Base-by-base conservation (phyloP, 2,113 vertebrate species). In the Pelobates fuscus region DNA sequence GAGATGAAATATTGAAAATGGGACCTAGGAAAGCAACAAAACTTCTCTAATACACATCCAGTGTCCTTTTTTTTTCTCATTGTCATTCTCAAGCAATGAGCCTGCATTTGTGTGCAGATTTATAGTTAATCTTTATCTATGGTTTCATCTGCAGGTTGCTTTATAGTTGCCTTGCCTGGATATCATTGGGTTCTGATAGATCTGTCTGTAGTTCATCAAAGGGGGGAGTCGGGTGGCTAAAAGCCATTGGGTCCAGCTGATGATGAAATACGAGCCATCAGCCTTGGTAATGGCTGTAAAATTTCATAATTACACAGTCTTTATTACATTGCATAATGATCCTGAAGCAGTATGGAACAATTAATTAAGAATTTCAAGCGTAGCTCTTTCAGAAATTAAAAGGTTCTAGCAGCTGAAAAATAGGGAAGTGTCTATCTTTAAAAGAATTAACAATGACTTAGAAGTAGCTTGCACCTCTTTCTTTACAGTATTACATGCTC, bases 321-420 rank as follows among this genome's bases (percentile, higher is more conserved):
- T 99, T 99, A 99, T 99, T 98, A 95, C 97, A 96, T 96, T 98
- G 97, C 97, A 98, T 98, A 98, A 99, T 98, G 97, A 98, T 97
- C 97, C 95, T 92, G 94, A 95, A 97, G 96, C 96, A 96, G 95
- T 98, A 96, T 97, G 96, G 95, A 97, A 99, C 96, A 99, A 99
- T 99, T 99, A 98, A 99, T 99, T 99, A 99, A 98, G 95, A 98
- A 97, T 97, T 98, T 98, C 95, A 97, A 93, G 93, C 94, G 70
- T 94, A 91, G 94, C 95, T 96, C 93, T 98, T 95, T 94, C 94
- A 93, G 94, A 95, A 97, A 99, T 98, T 96, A 99, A 96, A 95
- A 96, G 94, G 94, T 94, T 90, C 91, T 91, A 81, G 91, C 89
- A 82, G 79, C 90, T 88, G 90, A 95, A 92, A 94, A 96, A 98